Percentiles rank a stretch among this genome's conserved stretches.
phyloP scores from a whole-genome alignment of 2,113 vertebrate species.

The Orycteropus afer region DNA sequence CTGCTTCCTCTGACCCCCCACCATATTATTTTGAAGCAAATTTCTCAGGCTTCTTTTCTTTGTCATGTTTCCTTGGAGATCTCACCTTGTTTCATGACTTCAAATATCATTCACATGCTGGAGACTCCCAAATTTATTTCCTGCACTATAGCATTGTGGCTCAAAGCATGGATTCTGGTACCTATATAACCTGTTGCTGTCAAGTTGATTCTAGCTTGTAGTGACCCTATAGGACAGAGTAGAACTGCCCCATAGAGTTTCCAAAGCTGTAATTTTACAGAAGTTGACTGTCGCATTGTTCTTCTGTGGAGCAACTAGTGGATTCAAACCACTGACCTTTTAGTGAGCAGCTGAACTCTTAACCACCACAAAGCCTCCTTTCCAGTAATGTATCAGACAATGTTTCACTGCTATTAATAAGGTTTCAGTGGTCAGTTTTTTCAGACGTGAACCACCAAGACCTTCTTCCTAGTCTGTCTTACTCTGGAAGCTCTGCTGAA shows the following conservation, averaged over 20 bases:
- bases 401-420: no score
- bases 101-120: neutral
- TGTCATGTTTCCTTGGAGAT: neutral
- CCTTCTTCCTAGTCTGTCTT: no score
- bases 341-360: neutral
- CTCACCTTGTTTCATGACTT: neutral
- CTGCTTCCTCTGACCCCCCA: neutral
- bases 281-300: neutral
- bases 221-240: neutral
- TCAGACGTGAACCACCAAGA: no score
- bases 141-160: neutral
- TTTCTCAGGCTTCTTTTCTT: neutral
- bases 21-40: slow-evolving; percentile 20
- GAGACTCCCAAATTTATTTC: neutral
- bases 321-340: neutral
- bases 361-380: no score
- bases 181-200: neutral
- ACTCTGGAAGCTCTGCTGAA: no score
- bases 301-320: neutral
- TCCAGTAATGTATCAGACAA: no score
- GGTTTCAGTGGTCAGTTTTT: no score
- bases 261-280: neutral
- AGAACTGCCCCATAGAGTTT: neutral
- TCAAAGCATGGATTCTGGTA: neutral
- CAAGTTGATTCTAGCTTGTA: neutral